Evolutionary conservation across 2,888 invertebrate species (phyloP).

Genomic region (Pollenia griseotomentosa): DNA sequence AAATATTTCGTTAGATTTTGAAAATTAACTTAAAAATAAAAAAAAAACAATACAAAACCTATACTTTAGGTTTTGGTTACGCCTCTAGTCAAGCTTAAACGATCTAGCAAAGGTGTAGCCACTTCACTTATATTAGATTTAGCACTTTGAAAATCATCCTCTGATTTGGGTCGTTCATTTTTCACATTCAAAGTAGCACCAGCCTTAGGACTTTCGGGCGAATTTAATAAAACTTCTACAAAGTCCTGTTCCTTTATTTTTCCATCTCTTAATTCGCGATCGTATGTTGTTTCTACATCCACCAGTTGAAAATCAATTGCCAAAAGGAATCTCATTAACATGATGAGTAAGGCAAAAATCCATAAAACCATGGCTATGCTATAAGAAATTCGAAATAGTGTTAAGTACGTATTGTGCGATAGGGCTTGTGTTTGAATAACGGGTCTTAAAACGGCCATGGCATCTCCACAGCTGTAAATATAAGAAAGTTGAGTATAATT

Average conservation of each 20-base stretch:
- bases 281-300: constrained; percentile 79
- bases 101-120: constrained; percentile 78
- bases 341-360: constrained; percentile 79
- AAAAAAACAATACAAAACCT: neutral
- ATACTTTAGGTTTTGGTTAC: constrained; percentile 43
- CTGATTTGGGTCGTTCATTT: constrained; percentile 77
- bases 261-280: constrained; percentile 58
- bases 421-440: constrained; percentile 78
- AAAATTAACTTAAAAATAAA: neutral
- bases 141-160: constrained; percentile 82
- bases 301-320: constrained; percentile 81
- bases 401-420: constrained; percentile 78
- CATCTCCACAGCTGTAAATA: constrained; percentile 78
- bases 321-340: constrained; percentile 79
- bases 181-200: constrained; percentile 17
- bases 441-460: constrained; percentile 80
- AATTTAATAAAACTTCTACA: constrained; percentile 75
- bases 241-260: constrained; percentile 69
- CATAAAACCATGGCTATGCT: constrained; percentile 78
- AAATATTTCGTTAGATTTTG: constrained; percentile 42
- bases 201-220: constrained; percentile 74
- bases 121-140: constrained; percentile 80
- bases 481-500: constrained; percentile 10
- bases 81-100: constrained; percentile 42
- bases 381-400: constrained; percentile 78